phyloP scores from a whole-genome alignment of 1,140 invertebrate species.

The Andrena cerasifolii region DNA sequence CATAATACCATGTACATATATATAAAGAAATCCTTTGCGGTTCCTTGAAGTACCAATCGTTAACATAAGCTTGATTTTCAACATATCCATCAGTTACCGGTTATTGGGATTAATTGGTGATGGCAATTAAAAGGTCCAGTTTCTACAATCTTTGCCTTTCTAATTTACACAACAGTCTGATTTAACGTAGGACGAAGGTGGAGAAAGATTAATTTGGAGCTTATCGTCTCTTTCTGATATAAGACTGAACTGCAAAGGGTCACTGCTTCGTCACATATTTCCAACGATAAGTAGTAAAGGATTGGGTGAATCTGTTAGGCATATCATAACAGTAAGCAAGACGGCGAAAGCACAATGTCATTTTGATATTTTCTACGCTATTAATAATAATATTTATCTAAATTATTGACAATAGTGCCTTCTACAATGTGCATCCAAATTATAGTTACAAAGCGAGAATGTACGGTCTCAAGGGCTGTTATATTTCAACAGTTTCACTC shows the following conservation, averaged over 20 bases:
- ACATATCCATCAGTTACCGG: conserved; percentile 4
- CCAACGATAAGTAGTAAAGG: not conserved
- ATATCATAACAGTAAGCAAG: conserved; percentile 38
- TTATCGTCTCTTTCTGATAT: not conserved
- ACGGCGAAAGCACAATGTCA: conserved; percentile 1
- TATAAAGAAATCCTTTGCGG: conserved; percentile 14
- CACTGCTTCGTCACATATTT: not conserved
- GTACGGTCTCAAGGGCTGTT: conserved; percentile 6
- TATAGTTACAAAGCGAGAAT: conserved; percentile 19
- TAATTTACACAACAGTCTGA: not conserved
- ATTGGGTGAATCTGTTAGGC: conserved; percentile 36
- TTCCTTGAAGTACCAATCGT: conserved; percentile 18
- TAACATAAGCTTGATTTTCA: not conserved
- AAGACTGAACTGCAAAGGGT: conserved; percentile 19
- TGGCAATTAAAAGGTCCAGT: not conserved
- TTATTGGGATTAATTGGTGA: conserved; percentile 1
- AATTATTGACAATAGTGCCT: conserved; percentile 60
- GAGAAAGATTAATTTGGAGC: not conserved
- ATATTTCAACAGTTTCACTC: conserved; percentile 32
- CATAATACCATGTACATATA: conserved; percentile 11
- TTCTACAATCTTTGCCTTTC: not conserved
- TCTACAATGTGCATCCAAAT: conserved; percentile 41
- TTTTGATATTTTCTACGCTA: conserved; percentile 47
- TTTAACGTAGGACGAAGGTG: conserved; percentile 8
- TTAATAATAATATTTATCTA: conserved; percentile 23